These are phyloP conservation scores for Enteromius thamalakanensis DNA, from an alignment of 2,797 vertebrate genomes.

Conservation along the genomic window DNA sequence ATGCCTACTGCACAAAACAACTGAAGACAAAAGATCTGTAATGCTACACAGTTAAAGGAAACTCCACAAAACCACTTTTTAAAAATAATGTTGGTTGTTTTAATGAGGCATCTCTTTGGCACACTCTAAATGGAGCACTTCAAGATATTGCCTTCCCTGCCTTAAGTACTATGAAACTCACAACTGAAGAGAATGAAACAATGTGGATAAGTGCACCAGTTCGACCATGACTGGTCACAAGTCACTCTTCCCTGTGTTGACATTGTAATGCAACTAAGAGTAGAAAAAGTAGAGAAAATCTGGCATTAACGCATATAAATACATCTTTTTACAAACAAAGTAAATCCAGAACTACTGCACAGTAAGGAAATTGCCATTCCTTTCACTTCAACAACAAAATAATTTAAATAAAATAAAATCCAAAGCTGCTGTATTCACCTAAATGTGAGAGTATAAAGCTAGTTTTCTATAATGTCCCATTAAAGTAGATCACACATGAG, in stretches of 20 bases:
- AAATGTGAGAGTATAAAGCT: constrained; percentile 31
- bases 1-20: constrained; percentile 30
- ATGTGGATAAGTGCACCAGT: constrained; percentile 19
- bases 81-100: neutral
- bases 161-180: neutral
- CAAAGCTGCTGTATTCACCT: constrained; percentile 30
- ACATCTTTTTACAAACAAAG: constrained; percentile 52
- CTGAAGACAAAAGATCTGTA: constrained; percentile 6
- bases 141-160: constrained; percentile 17
- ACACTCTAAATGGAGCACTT: constrained; percentile 8
- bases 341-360: constrained; percentile 11
- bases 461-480: constrained; percentile 9
- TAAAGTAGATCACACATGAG: constrained; percentile 59
- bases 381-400: constrained; percentile 33
- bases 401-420: constrained; percentile 43
- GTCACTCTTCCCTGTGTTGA: constrained; percentile 13
- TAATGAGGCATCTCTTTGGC: constrained; percentile 6
- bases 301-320: constrained; percentile 53
- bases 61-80: neutral
- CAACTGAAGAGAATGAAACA: neutral
- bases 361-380: neutral
- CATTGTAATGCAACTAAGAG: constrained; percentile 38
- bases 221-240: constrained; percentile 26
- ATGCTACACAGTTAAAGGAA: constrained; percentile 25
- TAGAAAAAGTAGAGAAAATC: constrained; percentile 51